Base-by-base conservation (phyloP, 2,888 invertebrate genomes). In the Caenorhabditis macrosperma region DNA sequence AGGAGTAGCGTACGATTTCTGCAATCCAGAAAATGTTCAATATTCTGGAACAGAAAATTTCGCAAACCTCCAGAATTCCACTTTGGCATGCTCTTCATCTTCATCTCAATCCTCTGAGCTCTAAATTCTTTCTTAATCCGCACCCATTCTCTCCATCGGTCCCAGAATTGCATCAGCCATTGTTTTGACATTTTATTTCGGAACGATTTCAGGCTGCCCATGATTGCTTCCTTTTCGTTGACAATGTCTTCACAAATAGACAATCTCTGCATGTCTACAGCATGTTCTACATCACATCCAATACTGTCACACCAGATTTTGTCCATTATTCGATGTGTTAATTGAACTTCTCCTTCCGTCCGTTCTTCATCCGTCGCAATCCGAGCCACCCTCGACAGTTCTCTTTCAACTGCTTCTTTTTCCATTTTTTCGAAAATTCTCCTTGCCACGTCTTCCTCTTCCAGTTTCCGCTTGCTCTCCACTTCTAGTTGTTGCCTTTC, bases 101-200 rank as follows among this genome's bases (percentile, higher is more conserved):
- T 55, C 35, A 52, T 68, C 15, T 64, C 35, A 12, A 33, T 17
- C 33, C 64, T 63, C 12, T 41, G 17, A 6, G n/a, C 46, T 30
- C 74, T 63, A 12, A 22, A n/a, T 24, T 48, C 59, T 57, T 78
- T 81, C 26, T 54, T 82, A 26, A 48, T 55, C 15, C 48, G 50
- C 6, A 76, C 84, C 35, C 71, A 75, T 6, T 55, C 71, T 44
- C 81, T 76, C 86, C 86, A 86, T 15, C 69, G 79, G 67, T 84
- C 79, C 80, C 83, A 83, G 60, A 86, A 86, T 48, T 86, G 86
- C 10, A 63, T 44, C 22, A 86, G 59, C 86, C 86, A 86, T 26
- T 76, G 69, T 15, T 22, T 35, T 9, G 63, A 35, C 46, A 85
- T 26, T 10, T 41, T 52, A 6, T 77, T 52, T 22, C 71, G 44